Base-by-base conservation (phyloP, 2,797 vertebrate species). In the Benthosema pterotum region DNA sequence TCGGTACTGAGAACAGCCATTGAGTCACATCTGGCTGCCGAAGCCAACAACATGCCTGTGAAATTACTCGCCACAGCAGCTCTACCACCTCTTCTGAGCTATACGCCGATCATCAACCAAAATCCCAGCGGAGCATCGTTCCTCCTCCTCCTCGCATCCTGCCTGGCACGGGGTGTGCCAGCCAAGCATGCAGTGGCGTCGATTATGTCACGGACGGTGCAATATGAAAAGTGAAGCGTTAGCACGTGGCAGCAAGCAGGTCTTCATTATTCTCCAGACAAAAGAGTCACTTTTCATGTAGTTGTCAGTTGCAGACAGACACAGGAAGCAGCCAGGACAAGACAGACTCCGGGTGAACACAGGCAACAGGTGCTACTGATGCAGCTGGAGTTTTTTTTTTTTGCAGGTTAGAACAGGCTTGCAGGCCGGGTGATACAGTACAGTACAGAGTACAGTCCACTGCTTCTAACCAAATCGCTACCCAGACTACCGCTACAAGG, bases 331-430 rank as follows among this genome's bases (percentile, higher is more conserved):
- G 70, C 48, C 58, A 16, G 49, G 28, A 60, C 58, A 16, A 47
- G 28, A 60, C 43, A 63, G 77, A 64, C 72, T 59, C 56, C 55
- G 65, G 65, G 65, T 63, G 58, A 77, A 75, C 86, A 75, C 86
- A 88, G 86, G 83, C 55, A 77, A 77, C 86, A 88, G 86, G 83
- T 88, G 88, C n/a, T 78, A 80, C 64, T 66, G 71, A 76, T 84
- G 75, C 77, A 84, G 74, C 73, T 69, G 68, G 71, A 67, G 56
- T 69, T 28, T n/a, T n/a, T n/a, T n/a, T n/a, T n/a, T n/a, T n/a
- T 60, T 72, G 64, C 80, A 78, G 75, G 79, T 83, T 71, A 59
- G 14, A 65, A 78, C 74, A 86, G 63, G 80, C 76, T 58, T 66
- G 52, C 18, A 22, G 55, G 42, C 42, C n/a, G n/a, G 45, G 18